Base-by-base conservation (phyloP, 2,113 vertebrate species). In the Heliornis fulica region DNA sequence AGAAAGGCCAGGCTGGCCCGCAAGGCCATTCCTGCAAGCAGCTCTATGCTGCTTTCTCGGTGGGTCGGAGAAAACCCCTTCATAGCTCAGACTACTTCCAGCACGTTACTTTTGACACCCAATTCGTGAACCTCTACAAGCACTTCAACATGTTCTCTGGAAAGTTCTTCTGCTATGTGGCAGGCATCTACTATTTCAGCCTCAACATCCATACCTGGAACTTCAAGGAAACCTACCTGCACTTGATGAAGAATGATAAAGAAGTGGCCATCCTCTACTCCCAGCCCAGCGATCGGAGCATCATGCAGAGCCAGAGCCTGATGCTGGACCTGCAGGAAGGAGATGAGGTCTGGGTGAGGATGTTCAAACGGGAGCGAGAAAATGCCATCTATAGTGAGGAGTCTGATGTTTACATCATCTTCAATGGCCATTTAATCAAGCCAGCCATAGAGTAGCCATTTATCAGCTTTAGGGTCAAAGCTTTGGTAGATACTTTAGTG, bases 281-380 rank as follows among this genome's bases (percentile, higher is more conserved):
- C 0, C 99, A 99, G 96, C 99, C 99, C 91, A 98, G 99, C 0
- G 98, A 99, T 31, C 93, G 98, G 25, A 98, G 99, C 85, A 97
- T 98, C 97, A 98, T 98, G 98, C 99, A 99, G 97, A 99, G 98
- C 74, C 99, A 99, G 95, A 99, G 99, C 65, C 97, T 99, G 50
- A 98, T 98, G 98, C 89, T 99, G 89, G 85, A 97, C 1, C 98
- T 99, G 80, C 97, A 95, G 16, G 97, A 98, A 5, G 97, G 98
- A 3, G 98, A 99, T 1, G 96, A 99, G 92, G 98, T 98, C 34
- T 99, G 99, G 99, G 96, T 99, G 40, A 90, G 98, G 18, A 98
- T 99, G 91, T 99, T 98, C 96, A 99, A 98, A 90, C 78, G 98
- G 1, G 98, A 99, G 91, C 25, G 98, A 22, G 98, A 99, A 86